phyloP scores from a whole-genome alignment of 1,140 invertebrate species.

The Cyclargus thomasi region DNA sequence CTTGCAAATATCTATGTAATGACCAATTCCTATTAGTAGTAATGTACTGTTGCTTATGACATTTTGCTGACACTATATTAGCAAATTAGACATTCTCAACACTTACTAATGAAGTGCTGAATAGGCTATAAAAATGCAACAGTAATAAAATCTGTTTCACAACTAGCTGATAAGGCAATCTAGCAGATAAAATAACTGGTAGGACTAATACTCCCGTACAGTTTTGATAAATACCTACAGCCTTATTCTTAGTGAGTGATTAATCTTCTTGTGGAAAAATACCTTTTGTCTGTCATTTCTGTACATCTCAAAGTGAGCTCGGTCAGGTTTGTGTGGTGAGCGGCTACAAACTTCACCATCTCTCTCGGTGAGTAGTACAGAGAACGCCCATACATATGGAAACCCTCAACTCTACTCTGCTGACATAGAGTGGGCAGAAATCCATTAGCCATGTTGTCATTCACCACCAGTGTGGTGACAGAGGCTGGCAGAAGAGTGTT shows the following conservation, averaged over 20 bases:
- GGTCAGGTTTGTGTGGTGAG: constrained; percentile 20
- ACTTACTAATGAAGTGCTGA: no score
- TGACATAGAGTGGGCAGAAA: constrained; percentile 19
- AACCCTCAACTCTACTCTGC: constrained; percentile 1
- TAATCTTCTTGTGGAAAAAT: not conserved
- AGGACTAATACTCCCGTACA: no score
- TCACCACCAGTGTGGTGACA: constrained; percentile 30
- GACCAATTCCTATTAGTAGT: no score
- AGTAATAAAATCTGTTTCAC: no score
- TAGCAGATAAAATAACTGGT: no score
- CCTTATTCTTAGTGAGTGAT: no score
- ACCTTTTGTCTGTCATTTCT: constrained; percentile 28
- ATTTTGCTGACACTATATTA: no score
- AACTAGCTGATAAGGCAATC: no score
- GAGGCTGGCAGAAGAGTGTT: not conserved
- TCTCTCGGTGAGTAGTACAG: constrained; percentile 22
- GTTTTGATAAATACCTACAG: no score
- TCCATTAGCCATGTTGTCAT: constrained; percentile 24
- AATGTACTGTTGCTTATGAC: no score
- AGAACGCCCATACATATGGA: constrained; percentile 39
- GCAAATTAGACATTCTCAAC: no score
- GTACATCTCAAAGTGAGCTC: constrained; percentile 36
- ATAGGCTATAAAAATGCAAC: no score
- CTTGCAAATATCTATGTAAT: not conserved
- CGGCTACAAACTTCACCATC: constrained; percentile 23